A percentile compares a stretch with the other conserved stretches of the same genome.
Conservation (phyloP, 2,888 invertebrate species). For the Julus scanicus region DNA sequence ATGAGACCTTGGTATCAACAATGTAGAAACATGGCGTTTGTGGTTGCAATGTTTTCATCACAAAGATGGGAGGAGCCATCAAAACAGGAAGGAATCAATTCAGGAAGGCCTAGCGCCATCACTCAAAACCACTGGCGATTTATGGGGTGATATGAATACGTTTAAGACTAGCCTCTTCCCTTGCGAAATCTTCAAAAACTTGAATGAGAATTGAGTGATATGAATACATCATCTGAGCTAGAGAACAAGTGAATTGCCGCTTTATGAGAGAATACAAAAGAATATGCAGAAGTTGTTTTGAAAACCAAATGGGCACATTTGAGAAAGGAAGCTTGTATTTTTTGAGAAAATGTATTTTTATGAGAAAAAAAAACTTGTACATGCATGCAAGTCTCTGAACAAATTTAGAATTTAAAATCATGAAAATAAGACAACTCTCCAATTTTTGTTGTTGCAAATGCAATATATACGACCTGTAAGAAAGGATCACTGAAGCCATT, state of each 20-base stretch:
- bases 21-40: background rate
- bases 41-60: background rate
- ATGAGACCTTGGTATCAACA: background rate
- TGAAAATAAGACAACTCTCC: too few species aligned
- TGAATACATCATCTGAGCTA: background rate
- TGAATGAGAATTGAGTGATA: background rate
- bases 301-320: too few species aligned
- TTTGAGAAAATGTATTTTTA: too few species aligned
- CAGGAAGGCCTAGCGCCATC: background rate
- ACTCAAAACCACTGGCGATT: background rate
- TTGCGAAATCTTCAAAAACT: background rate
- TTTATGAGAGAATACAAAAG: too few species aligned
- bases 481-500: too few species aligned
- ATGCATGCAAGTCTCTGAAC: too few species aligned
- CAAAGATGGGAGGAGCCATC: background rate
- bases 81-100: conserved; percentile 9
- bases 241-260: background rate
- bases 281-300: too few species aligned
- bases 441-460: too few species aligned
- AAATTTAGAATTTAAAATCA: too few species aligned
- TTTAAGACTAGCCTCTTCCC: background rate
- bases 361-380: too few species aligned
- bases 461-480: too few species aligned
- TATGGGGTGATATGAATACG: background rate
- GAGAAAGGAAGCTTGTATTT: too few species aligned